Base-by-base conservation (phyloP, 2,797 vertebrate species). In the Dermochelys coriacea region DNA sequence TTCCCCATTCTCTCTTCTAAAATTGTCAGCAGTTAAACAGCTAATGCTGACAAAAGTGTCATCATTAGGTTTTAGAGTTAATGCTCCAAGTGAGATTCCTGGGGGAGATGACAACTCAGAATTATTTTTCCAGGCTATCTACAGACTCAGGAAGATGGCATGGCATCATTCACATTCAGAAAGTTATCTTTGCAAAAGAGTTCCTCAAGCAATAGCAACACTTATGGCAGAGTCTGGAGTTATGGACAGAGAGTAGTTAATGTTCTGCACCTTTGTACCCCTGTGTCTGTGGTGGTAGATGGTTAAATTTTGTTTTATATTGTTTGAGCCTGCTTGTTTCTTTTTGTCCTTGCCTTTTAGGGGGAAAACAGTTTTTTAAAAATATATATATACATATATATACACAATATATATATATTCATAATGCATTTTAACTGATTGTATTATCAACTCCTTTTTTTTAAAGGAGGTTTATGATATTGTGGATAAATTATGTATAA, bases 401-500 rank as follows among this genome's bases (percentile, higher is more conserved):
- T 29, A 37, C 50, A 23, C n/a, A 6, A 51, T 41, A 41, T 41
- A 41, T 54, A 23, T 89, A 86, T 90, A 52, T 93, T 79, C 2
- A 0, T 57, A 84, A 89, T n/a, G 68, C 47, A 34, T 41, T 81
- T 93, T 51, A 27, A 95, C 95, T 47, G 85, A 64, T 37, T 5
- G 9, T 80, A 93, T 79, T 75, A 1, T 0, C 68, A 71, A 37
- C n/a, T 4, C 6, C 1, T 6, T 27, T 9, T 55, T 90, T 37
- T 4, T 2, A 18, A 74, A 84, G 80, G 29, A 2, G 54, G 41
- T 75, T 88, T 90, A 87, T 11, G 23, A 1, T 83, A 79, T 71
- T 90, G 61, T 93, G 80, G 55, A 54, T 90, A 82, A 95, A 80
- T 82, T 47, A 88, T 93, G 84, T 84, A 16, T 93, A 23, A 95